Conservation (phyloP, 64 coral and sea anemone species). For the Pocillopora verrucosa region DNA sequence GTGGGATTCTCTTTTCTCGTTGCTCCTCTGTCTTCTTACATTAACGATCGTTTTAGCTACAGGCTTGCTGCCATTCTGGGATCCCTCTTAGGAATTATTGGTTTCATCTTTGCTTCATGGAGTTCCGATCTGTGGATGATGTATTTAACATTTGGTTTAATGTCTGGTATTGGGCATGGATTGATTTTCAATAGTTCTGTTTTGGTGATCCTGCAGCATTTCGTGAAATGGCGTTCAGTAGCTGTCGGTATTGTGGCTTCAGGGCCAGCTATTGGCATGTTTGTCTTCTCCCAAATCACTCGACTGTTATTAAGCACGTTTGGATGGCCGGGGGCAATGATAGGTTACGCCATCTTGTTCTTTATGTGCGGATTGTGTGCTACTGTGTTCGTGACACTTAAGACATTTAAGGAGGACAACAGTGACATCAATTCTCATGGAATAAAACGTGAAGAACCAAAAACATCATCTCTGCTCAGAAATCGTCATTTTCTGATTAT, state of each 20-base stretch:
- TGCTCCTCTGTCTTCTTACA: constrained; percentile 20
- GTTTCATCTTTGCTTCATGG: constrained; percentile 12
- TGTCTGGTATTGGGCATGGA: constrained; percentile 17
- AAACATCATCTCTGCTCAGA: constrained; percentile 1
- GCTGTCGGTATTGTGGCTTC: constrained; percentile 43
- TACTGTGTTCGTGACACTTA: constrained; percentile 16
- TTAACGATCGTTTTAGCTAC: constrained; percentile 28
- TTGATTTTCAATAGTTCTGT: constrained; percentile 2
- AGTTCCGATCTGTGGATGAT: constrained; percentile 38
- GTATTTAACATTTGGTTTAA: constrained; percentile 42
- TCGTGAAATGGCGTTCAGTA: constrained; percentile 53
- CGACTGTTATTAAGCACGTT: constrained; percentile 13
- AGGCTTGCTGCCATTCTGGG: constrained; percentile 16
- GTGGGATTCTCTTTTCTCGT: background rate
- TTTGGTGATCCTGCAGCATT: constrained; percentile 55
- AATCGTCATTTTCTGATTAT: constrained; percentile 29
- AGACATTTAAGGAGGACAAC: background rate
- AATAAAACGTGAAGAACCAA: background rate
- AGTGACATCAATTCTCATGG: background rate
- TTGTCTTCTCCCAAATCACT: constrained; percentile 30
- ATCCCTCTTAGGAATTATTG: background rate
- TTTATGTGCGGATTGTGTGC: constrained; percentile 3
- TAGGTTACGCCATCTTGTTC: constrained; percentile 24
- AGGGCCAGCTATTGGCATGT: constrained; percentile 23
- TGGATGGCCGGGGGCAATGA: constrained; percentile 44